Percentiles rank a stretch among this genome's conserved stretches.
Conservation (phyloP, 2,888 invertebrate genomes). For the Eilema griseolum region DNA sequence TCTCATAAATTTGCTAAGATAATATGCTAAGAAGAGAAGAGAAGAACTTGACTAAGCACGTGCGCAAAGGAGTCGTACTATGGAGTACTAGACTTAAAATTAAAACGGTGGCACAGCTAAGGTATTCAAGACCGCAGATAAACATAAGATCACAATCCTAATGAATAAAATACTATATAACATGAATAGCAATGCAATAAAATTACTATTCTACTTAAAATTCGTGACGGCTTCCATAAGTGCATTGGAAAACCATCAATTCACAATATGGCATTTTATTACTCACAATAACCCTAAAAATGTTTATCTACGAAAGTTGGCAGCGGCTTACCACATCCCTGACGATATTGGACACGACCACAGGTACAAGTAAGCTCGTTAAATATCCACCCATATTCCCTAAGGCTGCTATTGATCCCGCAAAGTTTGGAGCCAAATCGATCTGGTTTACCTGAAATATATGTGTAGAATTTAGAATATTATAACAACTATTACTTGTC, state of each 20-base stretch:
- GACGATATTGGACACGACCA: slow-evolving; percentile 89
- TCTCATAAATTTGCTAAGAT: too few species aligned
- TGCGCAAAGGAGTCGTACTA: too few species aligned
- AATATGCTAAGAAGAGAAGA: too few species aligned
- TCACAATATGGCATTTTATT: neutral
- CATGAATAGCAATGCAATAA: neutral
- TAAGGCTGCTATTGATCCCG: slow-evolving; percentile 92
- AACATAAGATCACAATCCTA: too few species aligned
- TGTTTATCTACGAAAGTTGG: slow-evolving; percentile 8
- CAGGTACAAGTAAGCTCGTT: slow-evolving; percentile 88
- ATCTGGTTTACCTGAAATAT: slow-evolving; percentile 90
- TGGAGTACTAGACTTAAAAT: too few species aligned
- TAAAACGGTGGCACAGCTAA: too few species aligned
- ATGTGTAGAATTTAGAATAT: neutral
- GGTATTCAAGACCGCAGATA: too few species aligned
- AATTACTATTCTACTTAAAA: neutral
- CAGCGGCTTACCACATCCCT: slow-evolving; percentile 87
- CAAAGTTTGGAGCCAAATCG: slow-evolving; percentile 92
- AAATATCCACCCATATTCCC: slow-evolving; percentile 90
- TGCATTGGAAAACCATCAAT: slow-evolving; percentile 7
- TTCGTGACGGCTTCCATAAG: neutral
- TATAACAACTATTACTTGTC: too few species aligned
- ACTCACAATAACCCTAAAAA: slow-evolving; percentile 10
- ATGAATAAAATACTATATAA: neutral
- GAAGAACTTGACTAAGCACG: too few species aligned